phyloP scores from a whole-genome alignment of 1,140 invertebrate genomes.

The Reticulitermes speratus region DNA sequence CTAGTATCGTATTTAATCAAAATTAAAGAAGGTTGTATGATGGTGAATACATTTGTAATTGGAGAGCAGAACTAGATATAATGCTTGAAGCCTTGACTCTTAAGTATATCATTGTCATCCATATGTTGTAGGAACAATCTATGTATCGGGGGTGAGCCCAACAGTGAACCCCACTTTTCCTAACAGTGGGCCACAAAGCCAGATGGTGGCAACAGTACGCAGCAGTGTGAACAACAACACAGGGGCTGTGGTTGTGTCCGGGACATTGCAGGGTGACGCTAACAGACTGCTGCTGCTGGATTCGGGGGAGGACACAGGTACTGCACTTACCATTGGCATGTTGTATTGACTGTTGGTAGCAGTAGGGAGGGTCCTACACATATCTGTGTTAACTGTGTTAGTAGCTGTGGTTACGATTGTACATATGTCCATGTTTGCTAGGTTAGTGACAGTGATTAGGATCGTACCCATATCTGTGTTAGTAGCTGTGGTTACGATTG shows the following conservation, averaged over 20 bases:
- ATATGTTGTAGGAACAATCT: conserved; percentile 44
- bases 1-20: too few species aligned
- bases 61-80: neutral
- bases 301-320: conserved; percentile 34
- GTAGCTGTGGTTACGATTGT: too few species aligned
- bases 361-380: too few species aligned
- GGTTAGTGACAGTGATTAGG: too few species aligned
- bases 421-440: too few species aligned
- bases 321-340: neutral
- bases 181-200: neutral
- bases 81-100: neutral
- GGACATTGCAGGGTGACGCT: neutral
- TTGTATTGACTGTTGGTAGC: too few species aligned
- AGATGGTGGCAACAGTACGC: neutral
- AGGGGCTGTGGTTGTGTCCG: conserved; percentile 16
- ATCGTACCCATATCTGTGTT: too few species aligned
- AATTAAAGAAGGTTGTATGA: neutral
- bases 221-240: conserved; percentile 15
- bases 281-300: conserved; percentile 7
- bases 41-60: neutral
- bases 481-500: too few species aligned
- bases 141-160: conserved; percentile 54
- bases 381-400: too few species aligned
- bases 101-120: neutral
- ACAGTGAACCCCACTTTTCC: conserved; percentile 51